Evolutionary conservation across 2,888 invertebrate species (phyloP), one percentile per base, ranked within the genome.

Genomic region (Cheilosia urbana): DNA sequence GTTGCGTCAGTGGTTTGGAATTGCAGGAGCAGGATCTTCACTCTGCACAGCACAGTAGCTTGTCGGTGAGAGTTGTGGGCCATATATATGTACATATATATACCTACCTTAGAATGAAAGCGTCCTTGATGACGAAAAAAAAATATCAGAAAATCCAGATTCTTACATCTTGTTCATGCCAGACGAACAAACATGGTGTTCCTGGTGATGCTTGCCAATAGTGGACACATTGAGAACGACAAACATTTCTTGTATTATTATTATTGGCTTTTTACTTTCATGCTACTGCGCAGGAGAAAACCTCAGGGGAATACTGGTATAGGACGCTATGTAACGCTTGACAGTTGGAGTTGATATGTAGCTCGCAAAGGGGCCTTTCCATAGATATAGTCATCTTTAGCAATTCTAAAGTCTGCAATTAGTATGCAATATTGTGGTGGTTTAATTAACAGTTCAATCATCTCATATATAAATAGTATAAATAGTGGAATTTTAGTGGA

Each of bases 131-230:
- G 82, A 71, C 47, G 63, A 60, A 66, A 82, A 65, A 5, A 66
- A 40, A 17, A 62, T n/a, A n/a, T n/a, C n/a, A n/a, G n/a, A 62
- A 57, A 76, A 58, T 15, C 49, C 49, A 45, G 81, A 81, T 82
- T 72, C 82, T 77, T 82, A 82, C 82, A 82, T 77, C 76, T 66
- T 82, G 82, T 77, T 82, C 60, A 40, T 60, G 53, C 62, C 62
- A 34, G 51, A 37, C 19, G 51, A 27, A 19, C 49, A 53, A 65
- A 71, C 65, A 71, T 65, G 65, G 71, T 45, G 57, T 34, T 34
- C 34, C 34, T 34, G 9, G 68, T 71, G 71, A 77, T 71, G 71
- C 63, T 63, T 71, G 78, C 71, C 78, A 78, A 47, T 30, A 62
- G 34, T 55, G 47, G 40, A 75, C 49, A 37, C 40, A 68, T 68